Conservation (phyloP, 2,113 vertebrate species). For the Myocastor coypus region DNA sequence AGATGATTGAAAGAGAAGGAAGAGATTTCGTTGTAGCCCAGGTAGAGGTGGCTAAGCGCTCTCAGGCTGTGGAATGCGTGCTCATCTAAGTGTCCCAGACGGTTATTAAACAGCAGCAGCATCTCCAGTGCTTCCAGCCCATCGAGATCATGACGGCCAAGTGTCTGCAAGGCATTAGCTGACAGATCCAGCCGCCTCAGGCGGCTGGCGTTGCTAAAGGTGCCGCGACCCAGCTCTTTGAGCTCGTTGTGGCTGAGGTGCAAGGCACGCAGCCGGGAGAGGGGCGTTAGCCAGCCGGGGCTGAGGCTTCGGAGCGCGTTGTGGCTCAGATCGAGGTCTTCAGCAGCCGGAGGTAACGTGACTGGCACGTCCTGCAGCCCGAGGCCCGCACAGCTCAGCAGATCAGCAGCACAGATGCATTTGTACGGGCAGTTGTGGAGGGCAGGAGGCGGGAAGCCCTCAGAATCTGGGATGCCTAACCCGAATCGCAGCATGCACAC, state of each 20-base stretch:
- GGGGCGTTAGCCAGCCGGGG: constrained; percentile 85
- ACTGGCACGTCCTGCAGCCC: constrained; percentile 87
- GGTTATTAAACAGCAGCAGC: constrained; percentile 94
- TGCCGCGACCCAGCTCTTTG: constrained; percentile 78
- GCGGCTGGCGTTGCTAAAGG: constrained; percentile 91
- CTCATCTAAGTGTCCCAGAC: constrained; percentile 88
- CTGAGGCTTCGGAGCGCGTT: constrained; percentile 90
- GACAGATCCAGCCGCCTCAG: constrained; percentile 94
- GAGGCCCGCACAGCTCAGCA: constrained; percentile 92
- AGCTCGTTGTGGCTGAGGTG: constrained; percentile 92
- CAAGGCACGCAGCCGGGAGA: constrained; percentile 89
- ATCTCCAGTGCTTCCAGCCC: constrained; percentile 90
- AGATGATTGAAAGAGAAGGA: constrained; percentile 93
- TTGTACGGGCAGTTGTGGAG: constrained; percentile 79
- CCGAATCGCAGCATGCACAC: constrained; percentile 56
- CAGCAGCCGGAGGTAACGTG: constrained; percentile 82
- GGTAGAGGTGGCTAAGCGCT: constrained; percentile 90
- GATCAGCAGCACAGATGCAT: constrained; percentile 93
- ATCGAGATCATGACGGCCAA: constrained; percentile 90
- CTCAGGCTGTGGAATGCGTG: constrained; percentile 87
- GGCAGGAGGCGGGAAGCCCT: background rate
- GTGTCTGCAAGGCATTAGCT: constrained; percentile 88
- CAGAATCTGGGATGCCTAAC: background rate
- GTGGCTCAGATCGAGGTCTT: constrained; percentile 94
- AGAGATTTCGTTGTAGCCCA: constrained; percentile 93